These are phyloP conservation scores for Drosophila nr. medialis DNA, from an alignment of 2,888 invertebrate genomes.

Conservation along the genomic window DNA sequence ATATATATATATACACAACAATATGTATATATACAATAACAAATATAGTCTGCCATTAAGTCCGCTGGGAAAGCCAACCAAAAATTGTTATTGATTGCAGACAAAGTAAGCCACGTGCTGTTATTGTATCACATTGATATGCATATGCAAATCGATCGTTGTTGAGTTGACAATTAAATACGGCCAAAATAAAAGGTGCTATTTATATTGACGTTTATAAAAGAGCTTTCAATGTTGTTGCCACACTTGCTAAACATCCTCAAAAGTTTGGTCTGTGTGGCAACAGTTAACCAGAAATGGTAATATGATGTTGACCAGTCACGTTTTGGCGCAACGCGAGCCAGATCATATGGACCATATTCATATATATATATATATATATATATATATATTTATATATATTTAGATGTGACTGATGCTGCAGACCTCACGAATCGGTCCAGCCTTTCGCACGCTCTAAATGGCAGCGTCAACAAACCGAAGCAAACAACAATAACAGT, in stretches of 20 bases:
- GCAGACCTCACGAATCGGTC: slow-evolving; percentile 19
- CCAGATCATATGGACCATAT: slow-evolving; percentile 42
- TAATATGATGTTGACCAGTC: slow-evolving; percentile 46
- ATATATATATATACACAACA: not conserved
- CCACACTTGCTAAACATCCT: slow-evolving; percentile 18
- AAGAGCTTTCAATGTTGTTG: slow-evolving; percentile 23
- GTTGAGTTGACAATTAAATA: slow-evolving; percentile 29
- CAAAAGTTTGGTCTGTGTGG: not conserved
- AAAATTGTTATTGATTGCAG: slow-evolving; percentile 57
- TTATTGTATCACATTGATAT: slow-evolving; percentile 28
- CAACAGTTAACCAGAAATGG: slow-evolving; percentile 15
- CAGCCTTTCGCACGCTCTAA: slow-evolving; percentile 69
- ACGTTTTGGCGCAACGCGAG: slow-evolving; percentile 64
- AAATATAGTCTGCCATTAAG: slow-evolving; percentile 16
- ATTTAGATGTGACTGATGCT: slow-evolving; percentile 5
- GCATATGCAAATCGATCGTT: slow-evolving; percentile 16
- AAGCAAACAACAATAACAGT: slow-evolving; percentile 16
- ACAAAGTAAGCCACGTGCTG: slow-evolving; percentile 50
- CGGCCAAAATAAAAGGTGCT: not conserved
- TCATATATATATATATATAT: not conserved
- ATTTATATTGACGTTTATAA: slow-evolving; percentile 7
- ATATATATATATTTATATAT: slow-evolving; percentile 1
- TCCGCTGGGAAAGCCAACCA: not conserved
- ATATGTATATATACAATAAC: too few species aligned
- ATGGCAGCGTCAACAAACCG: slow-evolving; percentile 49